phyloP scores from a whole-genome alignment of 1,140 invertebrate genomes.

The Plectrocnemia conspersa region DNA sequence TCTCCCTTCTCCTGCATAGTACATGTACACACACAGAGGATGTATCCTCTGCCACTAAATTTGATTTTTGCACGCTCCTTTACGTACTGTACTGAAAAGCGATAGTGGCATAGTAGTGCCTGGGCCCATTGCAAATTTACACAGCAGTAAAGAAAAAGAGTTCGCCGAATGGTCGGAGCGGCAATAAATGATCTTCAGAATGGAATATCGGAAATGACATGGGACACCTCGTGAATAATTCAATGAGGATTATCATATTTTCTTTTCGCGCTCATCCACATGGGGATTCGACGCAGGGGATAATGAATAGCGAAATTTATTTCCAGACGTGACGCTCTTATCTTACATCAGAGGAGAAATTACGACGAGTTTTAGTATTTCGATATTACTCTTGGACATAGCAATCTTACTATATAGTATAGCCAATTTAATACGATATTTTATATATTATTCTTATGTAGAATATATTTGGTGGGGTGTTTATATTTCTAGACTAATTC shows the following conservation, averaged over 20 bases:
- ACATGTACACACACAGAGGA: no score
- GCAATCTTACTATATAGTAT: no score
- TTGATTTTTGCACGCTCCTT: background rate
- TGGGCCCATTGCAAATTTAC: no score
- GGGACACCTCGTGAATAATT: slow-evolving; percentile 31
- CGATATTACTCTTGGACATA: no score
- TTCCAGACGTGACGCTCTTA: slow-evolving; percentile 5
- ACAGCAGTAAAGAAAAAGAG: slow-evolving; percentile 17
- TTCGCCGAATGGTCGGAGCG: slow-evolving; percentile 20
- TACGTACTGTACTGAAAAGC: background rate
- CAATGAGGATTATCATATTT: slow-evolving; percentile 29
- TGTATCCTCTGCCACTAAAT: background rate
- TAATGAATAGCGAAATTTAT: slow-evolving; percentile 22
- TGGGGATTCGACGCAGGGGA: slow-evolving; percentile 6
- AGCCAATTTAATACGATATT: no score
- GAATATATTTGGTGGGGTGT: no score
- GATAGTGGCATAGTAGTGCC: background rate
- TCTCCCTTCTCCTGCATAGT: no score
- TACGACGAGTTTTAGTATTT: no score
- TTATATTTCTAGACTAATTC: no score
- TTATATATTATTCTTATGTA: no score
- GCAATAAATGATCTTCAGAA: slow-evolving; percentile 30
- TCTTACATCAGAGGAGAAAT: slow-evolving; percentile 1
- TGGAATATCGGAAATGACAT: slow-evolving; percentile 32
- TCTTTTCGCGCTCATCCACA: slow-evolving; percentile 9